Evolutionary conservation across 2,113 vertebrate genomes (phyloP).

Genomic region (Periophthalmodon schlosseri): DNA sequence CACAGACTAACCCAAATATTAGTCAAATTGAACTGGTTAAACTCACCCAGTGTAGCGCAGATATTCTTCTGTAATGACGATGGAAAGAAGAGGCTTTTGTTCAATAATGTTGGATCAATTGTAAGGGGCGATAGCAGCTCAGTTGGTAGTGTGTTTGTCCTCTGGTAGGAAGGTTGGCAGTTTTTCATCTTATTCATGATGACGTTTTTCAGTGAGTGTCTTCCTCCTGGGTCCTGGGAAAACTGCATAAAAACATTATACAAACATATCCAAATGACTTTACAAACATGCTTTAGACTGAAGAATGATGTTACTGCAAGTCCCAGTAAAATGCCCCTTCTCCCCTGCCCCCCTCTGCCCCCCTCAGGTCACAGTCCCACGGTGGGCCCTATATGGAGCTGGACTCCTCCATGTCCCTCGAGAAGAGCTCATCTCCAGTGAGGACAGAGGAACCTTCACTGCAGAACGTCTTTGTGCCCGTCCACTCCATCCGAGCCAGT

Average conservation of each 20-base stretch:
- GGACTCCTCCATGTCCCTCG: slow-evolving; percentile 1
- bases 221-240: not conserved
- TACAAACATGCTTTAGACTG: not conserved
- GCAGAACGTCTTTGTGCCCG: slow-evolving; percentile 79
- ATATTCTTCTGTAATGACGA: no score
- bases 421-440: slow-evolving; percentile 12
- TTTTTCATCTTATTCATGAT: not conserved
- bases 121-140: no score
- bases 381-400: slow-evolving; percentile 36
- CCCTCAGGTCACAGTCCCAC: slow-evolving; percentile 35
- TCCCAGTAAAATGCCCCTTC: not conserved
- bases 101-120: no score
- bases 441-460: slow-evolving; percentile 46
- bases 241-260: not conserved
- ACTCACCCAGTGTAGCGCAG: no score
- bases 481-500: slow-evolving; percentile 83
- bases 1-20: no score
- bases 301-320: not conserved
- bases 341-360: not conserved
- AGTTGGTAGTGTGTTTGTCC: no score
- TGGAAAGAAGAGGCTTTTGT: no score
- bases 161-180: no score
- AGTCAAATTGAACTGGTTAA: no score
- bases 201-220: no score
- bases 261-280: not conserved